Evolutionary conservation across 2,113 vertebrate species (phyloP).

Genomic region (Myodes glareolus): DNA sequence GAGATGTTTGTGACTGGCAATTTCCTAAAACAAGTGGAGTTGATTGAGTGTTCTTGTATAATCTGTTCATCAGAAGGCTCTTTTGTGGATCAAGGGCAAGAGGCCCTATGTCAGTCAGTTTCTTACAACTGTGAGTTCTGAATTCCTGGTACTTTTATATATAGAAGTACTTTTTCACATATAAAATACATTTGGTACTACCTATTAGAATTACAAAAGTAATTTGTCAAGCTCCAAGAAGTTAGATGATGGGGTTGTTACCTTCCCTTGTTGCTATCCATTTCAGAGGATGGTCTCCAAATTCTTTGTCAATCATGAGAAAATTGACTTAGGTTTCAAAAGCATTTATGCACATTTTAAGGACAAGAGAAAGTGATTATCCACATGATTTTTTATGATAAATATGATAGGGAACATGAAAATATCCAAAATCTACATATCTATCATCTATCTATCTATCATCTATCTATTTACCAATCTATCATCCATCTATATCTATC

Average conservation of each 20-base stretch:
- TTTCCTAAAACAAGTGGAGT: neutral
- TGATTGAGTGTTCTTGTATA: neutral
- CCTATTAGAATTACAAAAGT: neutral
- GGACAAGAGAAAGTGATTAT: neutral
- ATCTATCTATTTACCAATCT: neutral
- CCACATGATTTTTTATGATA: neutral
- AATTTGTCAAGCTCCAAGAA: neutral
- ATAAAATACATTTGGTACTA: neutral
- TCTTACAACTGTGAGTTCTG: neutral
- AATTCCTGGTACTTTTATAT: neutral
- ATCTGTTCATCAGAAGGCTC: neutral
- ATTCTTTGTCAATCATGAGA: neutral
- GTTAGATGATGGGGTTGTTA: neutral
- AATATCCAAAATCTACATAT: neutral
- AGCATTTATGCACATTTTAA: neutral
- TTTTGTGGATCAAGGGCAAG: neutral
- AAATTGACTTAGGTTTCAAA: neutral
- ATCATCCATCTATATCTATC: no score
- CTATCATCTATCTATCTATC: neutral
- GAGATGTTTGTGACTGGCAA: neutral
- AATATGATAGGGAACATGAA: neutral
- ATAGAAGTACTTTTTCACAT: neutral
- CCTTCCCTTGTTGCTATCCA: neutral
- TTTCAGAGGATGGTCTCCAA: neutral
- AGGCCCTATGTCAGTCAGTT: neutral